Base-by-base conservation (phyloP, 1,140 invertebrate species). In the Muscidifurax raptorellus region DNA sequence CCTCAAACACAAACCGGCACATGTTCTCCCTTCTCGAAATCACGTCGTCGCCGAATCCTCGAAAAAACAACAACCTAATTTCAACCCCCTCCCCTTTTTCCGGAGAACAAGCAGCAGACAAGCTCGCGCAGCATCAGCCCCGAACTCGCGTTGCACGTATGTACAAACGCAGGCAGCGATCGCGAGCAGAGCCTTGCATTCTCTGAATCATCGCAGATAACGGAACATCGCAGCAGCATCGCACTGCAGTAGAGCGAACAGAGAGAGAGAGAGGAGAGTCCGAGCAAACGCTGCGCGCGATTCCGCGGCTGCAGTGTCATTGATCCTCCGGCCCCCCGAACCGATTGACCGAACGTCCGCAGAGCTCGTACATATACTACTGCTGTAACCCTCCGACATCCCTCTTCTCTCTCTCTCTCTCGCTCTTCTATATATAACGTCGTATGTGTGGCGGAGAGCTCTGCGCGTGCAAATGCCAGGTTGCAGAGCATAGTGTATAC, bases 51-150 rank as follows among this genome's bases (percentile, higher is more conserved):
- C 52, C 4, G 9, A 59, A 7, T 59, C 6, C 18, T 59, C 18
- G 3, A 52, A 52, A 52, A 52, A 52, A 52, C 47, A 52, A 52
- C 47, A 40, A 40, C 36, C 7, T 6, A 10, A 40, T 10, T 9
- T 40, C 36, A 40, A 40, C 36, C 36, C 9, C 36, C 10, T 40
- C 36, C 9, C 36, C 10, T 40, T 40, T 40, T 40, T 40, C 36
- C 22, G 36, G 76, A 0, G 30, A 28, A 2, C 69, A 80, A 80
- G n/a, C 67, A 30, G n/a, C n/a, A n/a, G n/a, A n/a, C n/a, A n/a
- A n/a, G n/a, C n/a, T n/a, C n/a, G n/a, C n/a, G n/a, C n/a, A 66
- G 36, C 80, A 75, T 64, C 67, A 67, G 44, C 67, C 47, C 47
- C 22, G 22, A 59, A 22, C 52, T n/a, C 52, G 18, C 52, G 52